A percentile compares a stretch with the other conserved stretches of the same genome.
These are phyloP conservation scores for Elymnias hypermnestra DNA, from an alignment of 1,140 invertebrate genomes.

Conservation along the genomic window DNA sequence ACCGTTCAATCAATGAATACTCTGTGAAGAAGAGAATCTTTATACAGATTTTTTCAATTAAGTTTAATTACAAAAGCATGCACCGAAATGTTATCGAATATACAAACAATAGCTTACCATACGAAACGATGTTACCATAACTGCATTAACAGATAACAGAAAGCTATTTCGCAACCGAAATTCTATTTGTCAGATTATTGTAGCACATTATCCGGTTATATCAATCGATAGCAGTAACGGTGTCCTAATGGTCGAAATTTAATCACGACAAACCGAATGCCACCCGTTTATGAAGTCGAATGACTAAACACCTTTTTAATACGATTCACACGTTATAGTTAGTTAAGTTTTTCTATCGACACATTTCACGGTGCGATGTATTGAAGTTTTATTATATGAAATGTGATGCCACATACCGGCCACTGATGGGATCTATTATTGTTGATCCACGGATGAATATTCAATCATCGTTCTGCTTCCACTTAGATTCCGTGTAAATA, in stretches of 20 bases:
- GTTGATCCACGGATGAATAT: constrained; percentile 72
- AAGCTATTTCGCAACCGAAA: constrained; percentile 52
- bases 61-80: too few relatives aligned
- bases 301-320: constrained; percentile 75
- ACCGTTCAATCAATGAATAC: too few relatives aligned
- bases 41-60: too few relatives aligned
- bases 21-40: too few relatives aligned
- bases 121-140: constrained; percentile 17
- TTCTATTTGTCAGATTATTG: constrained; percentile 65
- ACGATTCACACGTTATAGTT: constrained; percentile 76
- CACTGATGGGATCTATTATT: constrained; percentile 71
- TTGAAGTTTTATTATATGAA: constrained; percentile 75
- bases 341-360: constrained; percentile 73
- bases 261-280: constrained; percentile 74
- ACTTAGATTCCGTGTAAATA: constrained; percentile 37
- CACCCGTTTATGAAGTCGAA: constrained; percentile 72
- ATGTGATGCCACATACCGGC: constrained; percentile 70
- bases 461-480: constrained; percentile 64
- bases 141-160: constrained; percentile 41
- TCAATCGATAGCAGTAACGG: constrained; percentile 59
- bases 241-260: constrained; percentile 72
- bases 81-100: too few relatives aligned
- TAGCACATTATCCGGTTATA: constrained; percentile 55
- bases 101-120: too few relatives aligned
- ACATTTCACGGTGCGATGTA: constrained; percentile 74